Base-by-base conservation (phyloP, 2,888 invertebrate species). In the Catocala sponsa region DNA sequence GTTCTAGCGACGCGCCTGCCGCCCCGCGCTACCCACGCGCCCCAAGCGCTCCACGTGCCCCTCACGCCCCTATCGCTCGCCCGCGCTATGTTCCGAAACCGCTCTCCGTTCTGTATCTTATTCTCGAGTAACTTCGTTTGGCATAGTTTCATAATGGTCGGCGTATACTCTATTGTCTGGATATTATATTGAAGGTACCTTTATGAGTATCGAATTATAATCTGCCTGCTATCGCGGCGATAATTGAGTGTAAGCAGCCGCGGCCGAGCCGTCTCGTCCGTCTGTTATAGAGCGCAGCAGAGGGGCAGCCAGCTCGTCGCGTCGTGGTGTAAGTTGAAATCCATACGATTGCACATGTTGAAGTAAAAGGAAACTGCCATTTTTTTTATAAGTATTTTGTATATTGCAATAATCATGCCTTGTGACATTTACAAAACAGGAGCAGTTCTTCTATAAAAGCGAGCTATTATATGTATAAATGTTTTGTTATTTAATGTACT, bases 1-100 rank as follows among this genome's bases (percentile, higher is more conserved):
- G 84, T 95, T 94, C 83, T 95, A 91, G 82, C 80, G 69, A 32
- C 68, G 60, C 58, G 44, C 25, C 44, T 25, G 44, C 59, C 72
- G 42, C 10, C 56, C 11, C 43, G 75, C 65, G 33, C 52, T 46
- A 55, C 44, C 32, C 50, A 42, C 50, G 63, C 62, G 59, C 51
- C 52, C 12, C 43, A n/a, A 43, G 4, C 12, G n/a, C n/a, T n/a
- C n/a, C n/a, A 42, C 50, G 63, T 60, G 59, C 51, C 52, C 12
- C 43, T 12, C 32, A 0, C 12, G 35, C 7, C 13, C 6, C 35
- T 44, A 53, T 12, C 10, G 53, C 12, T 54, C 43, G 53, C 12
- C 44, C 12, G 12, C 33, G 35, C 35, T 25, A 2, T n/a, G 42
- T 7, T 42, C 42, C 5, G 5, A 42, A 42, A 10, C 10, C 42